Percentiles rank a stretch among this genome's conserved stretches.
Evolutionary conservation across 1,140 invertebrate genomes (phyloP).

Genomic region (Panonychus citri): DNA sequence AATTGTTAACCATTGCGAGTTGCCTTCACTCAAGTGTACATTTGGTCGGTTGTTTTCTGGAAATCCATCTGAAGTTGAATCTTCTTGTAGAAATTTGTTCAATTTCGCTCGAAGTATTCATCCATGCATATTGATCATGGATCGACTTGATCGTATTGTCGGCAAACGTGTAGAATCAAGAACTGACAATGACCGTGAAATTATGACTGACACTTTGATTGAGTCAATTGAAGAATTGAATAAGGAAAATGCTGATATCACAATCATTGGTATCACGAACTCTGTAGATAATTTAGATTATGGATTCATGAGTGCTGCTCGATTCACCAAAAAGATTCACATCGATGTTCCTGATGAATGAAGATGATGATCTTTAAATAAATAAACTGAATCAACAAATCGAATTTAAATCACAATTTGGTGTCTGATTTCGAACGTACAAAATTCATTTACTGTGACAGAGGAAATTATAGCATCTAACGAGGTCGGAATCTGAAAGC

Average conservation of each 20-base stretch:
- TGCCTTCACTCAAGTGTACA: conserved; percentile 60
- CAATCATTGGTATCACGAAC: conserved; percentile 87
- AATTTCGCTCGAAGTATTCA: conserved; percentile 45
- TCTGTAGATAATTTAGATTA: conserved; percentile 77
- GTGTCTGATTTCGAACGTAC: too few relatives aligned
- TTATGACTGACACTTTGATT: conserved; percentile 64
- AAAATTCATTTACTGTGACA: too few relatives aligned
- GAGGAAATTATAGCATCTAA: too few relatives aligned
- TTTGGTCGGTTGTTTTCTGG: conserved; percentile 81
- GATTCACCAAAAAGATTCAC: conserved; percentile 66
- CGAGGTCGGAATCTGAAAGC: conserved; percentile 58
- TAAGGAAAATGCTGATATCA: conserved; percentile 27
- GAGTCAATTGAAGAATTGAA: conserved; percentile 53
- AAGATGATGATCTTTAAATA: too few relatives aligned
- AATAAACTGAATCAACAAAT: too few relatives aligned
- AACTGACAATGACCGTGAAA: conserved; percentile 79
- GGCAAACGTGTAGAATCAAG: conserved; percentile 55
- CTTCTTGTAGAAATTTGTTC: conserved; percentile 70
- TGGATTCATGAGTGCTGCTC: conserved; percentile 62
- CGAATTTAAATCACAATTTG: too few relatives aligned
- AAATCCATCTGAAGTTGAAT: conserved; percentile 77
- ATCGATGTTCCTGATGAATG: conserved; percentile 76
- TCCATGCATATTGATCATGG: conserved; percentile 73
- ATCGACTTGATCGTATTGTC: conserved; percentile 76
- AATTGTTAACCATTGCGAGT: conserved; percentile 46